A percentile compares a stretch with the other conserved stretches of the same genome.
These are phyloP conservation scores for Phyllotreta striolata DNA, from an alignment of 2,888 invertebrate genomes.

Conservation along the genomic window DNA sequence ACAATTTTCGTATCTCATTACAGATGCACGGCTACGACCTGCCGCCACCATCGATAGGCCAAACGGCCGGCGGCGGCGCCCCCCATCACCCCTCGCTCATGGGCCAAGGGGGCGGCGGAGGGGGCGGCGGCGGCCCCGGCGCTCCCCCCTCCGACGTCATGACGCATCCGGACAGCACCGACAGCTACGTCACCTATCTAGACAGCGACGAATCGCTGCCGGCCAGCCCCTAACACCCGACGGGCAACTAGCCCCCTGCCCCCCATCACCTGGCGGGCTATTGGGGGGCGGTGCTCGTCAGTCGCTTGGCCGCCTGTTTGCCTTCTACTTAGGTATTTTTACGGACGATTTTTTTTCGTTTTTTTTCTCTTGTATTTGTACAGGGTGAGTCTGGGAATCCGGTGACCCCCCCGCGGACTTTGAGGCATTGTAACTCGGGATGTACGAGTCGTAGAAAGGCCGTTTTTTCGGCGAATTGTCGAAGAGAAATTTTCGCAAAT, in stretches of 20 bases:
- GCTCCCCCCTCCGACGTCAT: slow-evolving; percentile 69
- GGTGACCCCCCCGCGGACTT: background rate
- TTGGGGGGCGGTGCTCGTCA: slow-evolving; percentile 42
- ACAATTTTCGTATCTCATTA: no score
- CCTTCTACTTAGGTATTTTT: slow-evolving; percentile 25
- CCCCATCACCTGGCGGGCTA: slow-evolving; percentile 32
- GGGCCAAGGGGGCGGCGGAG: slow-evolving; percentile 64
- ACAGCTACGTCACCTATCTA: slow-evolving; percentile 92
- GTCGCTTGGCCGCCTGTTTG: slow-evolving; percentile 38
- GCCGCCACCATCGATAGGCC: slow-evolving; percentile 62
- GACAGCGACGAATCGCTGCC: slow-evolving; percentile 87
- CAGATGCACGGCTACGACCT: slow-evolving; percentile 94
- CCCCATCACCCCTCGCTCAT: slow-evolving; percentile 61
- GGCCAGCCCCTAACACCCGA: slow-evolving; percentile 71
- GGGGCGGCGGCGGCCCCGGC: slow-evolving; percentile 64
- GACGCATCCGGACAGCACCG: slow-evolving; percentile 81
- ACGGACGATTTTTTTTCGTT: slow-evolving; percentile 35
- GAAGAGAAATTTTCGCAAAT: background rate
- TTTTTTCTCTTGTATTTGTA: background rate
- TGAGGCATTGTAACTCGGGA: no score
- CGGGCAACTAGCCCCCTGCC: slow-evolving; percentile 43
- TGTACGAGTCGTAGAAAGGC: no score
- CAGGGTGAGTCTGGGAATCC: background rate
- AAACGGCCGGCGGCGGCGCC: slow-evolving; percentile 63
- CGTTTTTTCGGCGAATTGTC: background rate